Evolutionary conservation across 2,888 invertebrate genomes (phyloP).

Genomic region (Dendrolimus pini): DNA sequence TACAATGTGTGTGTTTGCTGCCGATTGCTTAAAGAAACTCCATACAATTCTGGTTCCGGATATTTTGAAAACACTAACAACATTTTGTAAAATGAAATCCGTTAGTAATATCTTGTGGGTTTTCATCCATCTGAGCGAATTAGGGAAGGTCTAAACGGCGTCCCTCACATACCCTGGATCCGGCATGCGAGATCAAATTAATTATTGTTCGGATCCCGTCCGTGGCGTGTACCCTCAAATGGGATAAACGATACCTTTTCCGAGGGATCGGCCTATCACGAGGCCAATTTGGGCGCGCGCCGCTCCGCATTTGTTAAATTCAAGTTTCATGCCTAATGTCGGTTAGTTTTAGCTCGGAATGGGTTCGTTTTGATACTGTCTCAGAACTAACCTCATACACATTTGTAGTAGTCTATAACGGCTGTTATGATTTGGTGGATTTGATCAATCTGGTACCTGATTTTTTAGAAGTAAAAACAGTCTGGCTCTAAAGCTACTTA

Average conservation of each 20-base stretch:
- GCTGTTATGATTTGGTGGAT: too few species aligned
- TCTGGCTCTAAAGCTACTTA: too few species aligned
- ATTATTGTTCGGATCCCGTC: constrained; percentile 37
- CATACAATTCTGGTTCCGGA: too few species aligned
- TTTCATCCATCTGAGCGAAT: background rate
- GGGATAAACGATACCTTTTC: constrained; percentile 28
- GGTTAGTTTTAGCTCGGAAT: constrained; percentile 2
- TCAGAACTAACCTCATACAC: background rate
- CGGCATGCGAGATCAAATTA: constrained; percentile 35
- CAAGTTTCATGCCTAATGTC: background rate
- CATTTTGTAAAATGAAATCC: too few species aligned
- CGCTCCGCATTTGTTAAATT: background rate
- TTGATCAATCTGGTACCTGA: too few species aligned
- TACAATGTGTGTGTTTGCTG: too few species aligned
- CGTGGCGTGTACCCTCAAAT: constrained; percentile 19
- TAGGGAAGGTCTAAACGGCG: background rate
- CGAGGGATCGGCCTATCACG: constrained; percentile 20
- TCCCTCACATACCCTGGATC: constrained; percentile 6
- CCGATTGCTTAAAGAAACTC: too few species aligned
- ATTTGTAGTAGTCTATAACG: too few species aligned
- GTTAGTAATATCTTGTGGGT: too few species aligned
- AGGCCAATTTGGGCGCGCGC: constrained; percentile 19
- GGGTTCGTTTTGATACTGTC: background rate
- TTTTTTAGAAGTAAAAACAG: too few species aligned
- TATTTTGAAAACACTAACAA: too few species aligned